Evolutionary conservation across 2,113 vertebrate species (phyloP).

Genomic region (Neogobius melanostomus): DNA sequence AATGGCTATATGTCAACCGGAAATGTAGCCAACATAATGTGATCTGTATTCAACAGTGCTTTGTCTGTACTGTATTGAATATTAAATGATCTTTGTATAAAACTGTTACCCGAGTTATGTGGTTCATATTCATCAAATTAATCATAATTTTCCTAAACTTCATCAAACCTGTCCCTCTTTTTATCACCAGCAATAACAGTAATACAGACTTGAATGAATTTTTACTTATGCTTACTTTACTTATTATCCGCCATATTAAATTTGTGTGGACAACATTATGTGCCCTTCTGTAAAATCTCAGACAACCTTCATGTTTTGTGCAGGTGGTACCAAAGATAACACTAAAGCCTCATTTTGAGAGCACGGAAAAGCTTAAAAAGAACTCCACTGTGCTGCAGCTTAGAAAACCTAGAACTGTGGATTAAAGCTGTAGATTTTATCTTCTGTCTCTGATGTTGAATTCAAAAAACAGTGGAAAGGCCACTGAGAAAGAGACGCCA

Average conservation of each 20-base stretch:
- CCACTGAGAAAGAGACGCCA: no score
- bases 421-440: slow-evolving; percentile 55
- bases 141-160: no score
- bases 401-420: slow-evolving; percentile 10
- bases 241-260: no score
- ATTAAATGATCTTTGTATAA: not conserved
- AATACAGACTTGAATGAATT: no score
- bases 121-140: not conserved
- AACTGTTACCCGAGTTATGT: not conserved
- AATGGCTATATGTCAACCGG: not conserved
- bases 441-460: slow-evolving; percentile 49
- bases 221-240: no score
- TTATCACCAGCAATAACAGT: no score
- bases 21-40: slow-evolving; percentile 4
- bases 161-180: no score
- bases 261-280: not conserved
- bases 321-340: slow-evolving; percentile 58
- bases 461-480: slow-evolving; percentile 40
- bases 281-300: slow-evolving; percentile 21
- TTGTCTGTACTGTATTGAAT: slow-evolving; percentile 43
- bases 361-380: slow-evolving; percentile 37
- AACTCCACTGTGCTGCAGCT: slow-evolving; percentile 11
- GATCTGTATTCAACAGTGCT: not conserved
- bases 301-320: slow-evolving; percentile 23
- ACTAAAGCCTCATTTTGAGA: slow-evolving; percentile 60